phyloP scores from a whole-genome alignment of 2,888 invertebrate species.

The Phaedon cochleariae region DNA sequence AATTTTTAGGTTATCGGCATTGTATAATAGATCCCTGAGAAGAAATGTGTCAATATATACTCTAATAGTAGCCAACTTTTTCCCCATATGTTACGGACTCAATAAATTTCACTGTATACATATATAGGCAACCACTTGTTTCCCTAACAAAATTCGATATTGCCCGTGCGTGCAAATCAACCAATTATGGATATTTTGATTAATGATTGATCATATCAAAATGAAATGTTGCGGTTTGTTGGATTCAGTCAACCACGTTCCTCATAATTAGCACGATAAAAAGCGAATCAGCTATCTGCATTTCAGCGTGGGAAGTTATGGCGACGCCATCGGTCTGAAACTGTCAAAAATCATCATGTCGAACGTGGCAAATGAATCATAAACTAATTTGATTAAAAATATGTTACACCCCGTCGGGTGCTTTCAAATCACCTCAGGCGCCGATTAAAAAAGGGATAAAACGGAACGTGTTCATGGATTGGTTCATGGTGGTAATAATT shows the following conservation, averaged over 20 bases:
- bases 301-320: background rate
- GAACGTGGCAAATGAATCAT: conserved; percentile 24
- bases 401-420: conserved; percentile 12
- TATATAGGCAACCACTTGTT: too few species aligned
- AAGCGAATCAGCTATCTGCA: conserved; percentile 25
- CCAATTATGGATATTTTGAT: conserved; percentile 11
- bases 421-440: background rate
- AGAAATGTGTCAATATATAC: too few species aligned
- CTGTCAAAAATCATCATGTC: conserved; percentile 28
- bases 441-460: background rate
- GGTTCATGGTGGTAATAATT: background rate
- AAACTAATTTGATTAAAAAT: conserved; percentile 27
- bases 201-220: conserved; percentile 25
- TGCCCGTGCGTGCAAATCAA: too few species aligned
- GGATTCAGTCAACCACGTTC: conserved; percentile 13
- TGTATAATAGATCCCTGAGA: too few species aligned
- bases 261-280: conserved; percentile 26
- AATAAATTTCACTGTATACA: too few species aligned
- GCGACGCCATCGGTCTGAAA: conserved; percentile 24
- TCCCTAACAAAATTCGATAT: too few species aligned
- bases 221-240: conserved; percentile 28
- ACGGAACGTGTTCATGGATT: background rate
- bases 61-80: too few species aligned
- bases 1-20: too few species aligned
- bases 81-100: too few species aligned